These are phyloP conservation scores for Drosophila koepferae DNA, from an alignment of 2,888 invertebrate species.

Conservation along the genomic window DNA sequence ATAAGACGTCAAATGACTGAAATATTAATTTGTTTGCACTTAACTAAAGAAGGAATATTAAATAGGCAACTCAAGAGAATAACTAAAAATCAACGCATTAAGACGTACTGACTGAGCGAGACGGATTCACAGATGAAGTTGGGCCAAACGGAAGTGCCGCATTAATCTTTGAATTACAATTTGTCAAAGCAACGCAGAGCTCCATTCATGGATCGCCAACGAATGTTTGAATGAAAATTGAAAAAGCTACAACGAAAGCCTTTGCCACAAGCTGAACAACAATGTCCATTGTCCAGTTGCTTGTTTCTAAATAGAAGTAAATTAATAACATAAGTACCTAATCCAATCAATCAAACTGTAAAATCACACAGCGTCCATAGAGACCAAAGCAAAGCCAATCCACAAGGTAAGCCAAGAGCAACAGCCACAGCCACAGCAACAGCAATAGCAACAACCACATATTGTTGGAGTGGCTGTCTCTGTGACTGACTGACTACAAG, in stretches of 20 bases:
- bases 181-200: constrained; percentile 60
- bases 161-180: constrained; percentile 70
- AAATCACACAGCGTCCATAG: constrained; percentile 73
- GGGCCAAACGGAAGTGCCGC: constrained; percentile 63
- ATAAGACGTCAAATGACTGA: constrained; percentile 52
- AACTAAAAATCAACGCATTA: constrained; percentile 41
- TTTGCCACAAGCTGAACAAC: constrained; percentile 29
- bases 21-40: constrained; percentile 77
- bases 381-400: constrained; percentile 62
- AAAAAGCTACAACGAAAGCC: constrained; percentile 45
- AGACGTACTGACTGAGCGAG: constrained; percentile 28
- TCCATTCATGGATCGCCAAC: constrained; percentile 67
- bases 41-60: neutral
- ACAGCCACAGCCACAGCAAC: constrained; percentile 42
- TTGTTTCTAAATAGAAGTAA: constrained; percentile 81
- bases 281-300: constrained; percentile 71
- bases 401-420: constrained; percentile 64
- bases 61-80: neutral
- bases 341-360: constrained; percentile 84
- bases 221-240: constrained; percentile 68
- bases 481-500: constrained; percentile 79
- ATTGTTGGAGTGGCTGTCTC: constrained; percentile 55
- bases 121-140: neutral
- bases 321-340: constrained; percentile 84
- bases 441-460: constrained; percentile 41